These are phyloP conservation scores for Phoxinus dragarum DNA, from an alignment of 2,797 vertebrate species.

Conservation along the genomic window DNA sequence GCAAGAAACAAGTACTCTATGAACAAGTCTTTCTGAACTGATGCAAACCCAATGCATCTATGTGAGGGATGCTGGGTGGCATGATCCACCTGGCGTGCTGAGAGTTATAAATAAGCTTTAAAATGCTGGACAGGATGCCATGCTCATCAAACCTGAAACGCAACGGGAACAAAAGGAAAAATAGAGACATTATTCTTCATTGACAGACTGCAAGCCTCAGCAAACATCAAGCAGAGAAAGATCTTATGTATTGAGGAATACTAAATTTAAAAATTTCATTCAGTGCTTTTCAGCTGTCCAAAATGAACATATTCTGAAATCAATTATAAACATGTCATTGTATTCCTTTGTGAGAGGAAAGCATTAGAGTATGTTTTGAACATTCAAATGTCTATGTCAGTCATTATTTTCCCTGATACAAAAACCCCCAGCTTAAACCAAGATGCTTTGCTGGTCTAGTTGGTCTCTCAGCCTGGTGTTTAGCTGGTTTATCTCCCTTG, in stretches of 20 bases:
- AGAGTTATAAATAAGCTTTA: conserved; percentile 35
- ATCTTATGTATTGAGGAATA: conserved; percentile 15
- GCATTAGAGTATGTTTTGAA: background rate
- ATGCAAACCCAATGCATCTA: background rate
- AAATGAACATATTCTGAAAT: background rate
- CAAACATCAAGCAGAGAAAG: background rate
- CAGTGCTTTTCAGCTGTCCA: background rate
- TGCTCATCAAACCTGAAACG: conserved; percentile 39
- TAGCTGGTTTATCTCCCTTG: background rate
- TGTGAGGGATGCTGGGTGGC: background rate
- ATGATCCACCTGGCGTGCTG: background rate
- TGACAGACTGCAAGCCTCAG: conserved; percentile 27
- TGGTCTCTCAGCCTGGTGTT: background rate
- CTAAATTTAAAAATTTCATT: background rate
- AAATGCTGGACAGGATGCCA: conserved; percentile 24
- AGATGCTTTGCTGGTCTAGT: background rate
- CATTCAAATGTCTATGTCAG: background rate
- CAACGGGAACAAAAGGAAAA: background rate
- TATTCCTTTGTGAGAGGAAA: background rate
- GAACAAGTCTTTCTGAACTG: background rate
- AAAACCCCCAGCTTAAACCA: background rate
- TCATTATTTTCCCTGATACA: background rate
- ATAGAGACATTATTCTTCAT: conserved; percentile 31
- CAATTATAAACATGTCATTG: background rate
- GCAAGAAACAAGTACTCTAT: background rate